Percentiles rank a stretch among this genome's conserved stretches.
Conservation (phyloP, 23 tunicate genomes). For the Ciona savignyi region DNA sequence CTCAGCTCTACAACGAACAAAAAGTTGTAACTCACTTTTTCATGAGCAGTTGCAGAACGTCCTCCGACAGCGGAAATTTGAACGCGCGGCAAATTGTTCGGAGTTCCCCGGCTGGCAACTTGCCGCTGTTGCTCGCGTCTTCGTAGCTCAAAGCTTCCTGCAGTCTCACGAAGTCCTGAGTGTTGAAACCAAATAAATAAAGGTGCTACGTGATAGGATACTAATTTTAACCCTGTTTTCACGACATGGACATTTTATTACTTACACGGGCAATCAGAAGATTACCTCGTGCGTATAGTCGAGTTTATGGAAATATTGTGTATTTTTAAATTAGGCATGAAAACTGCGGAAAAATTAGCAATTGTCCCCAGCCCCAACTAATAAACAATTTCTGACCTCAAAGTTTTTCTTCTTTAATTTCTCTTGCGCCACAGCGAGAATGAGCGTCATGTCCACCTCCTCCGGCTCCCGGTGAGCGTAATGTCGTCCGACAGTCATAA, state of each 20-base stretch:
- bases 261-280: no score
- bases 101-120: conserved; percentile 7
- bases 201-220: no score
- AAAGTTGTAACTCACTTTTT: conserved; percentile 69
- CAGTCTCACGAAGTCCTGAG: conserved; percentile 70
- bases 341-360: no score
- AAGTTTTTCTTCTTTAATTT: conserved; percentile 72
- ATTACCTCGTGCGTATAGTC: no score
- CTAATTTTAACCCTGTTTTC: no score
- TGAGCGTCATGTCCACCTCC: conserved; percentile 72
- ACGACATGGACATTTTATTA: no score
- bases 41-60: conserved; percentile 63
- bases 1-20: no score
- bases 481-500: conserved; percentile 83
- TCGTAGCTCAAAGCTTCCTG: conserved; percentile 60
- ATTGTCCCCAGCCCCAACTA: no score
- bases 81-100: conserved; percentile 62
- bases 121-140: conserved; percentile 28
- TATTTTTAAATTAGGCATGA: no score
- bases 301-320: no score
- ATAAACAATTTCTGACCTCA: conserved; percentile 62
- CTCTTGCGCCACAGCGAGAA: conserved; percentile 83
- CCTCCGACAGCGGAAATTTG: conserved; percentile 80
- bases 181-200: no score
- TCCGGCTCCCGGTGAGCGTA: conserved; percentile 58